Percentiles rank a stretch among this genome's conserved stretches.
Conservation (phyloP, 2,113 vertebrate species). For the Lethenteron reissneri region DNA sequence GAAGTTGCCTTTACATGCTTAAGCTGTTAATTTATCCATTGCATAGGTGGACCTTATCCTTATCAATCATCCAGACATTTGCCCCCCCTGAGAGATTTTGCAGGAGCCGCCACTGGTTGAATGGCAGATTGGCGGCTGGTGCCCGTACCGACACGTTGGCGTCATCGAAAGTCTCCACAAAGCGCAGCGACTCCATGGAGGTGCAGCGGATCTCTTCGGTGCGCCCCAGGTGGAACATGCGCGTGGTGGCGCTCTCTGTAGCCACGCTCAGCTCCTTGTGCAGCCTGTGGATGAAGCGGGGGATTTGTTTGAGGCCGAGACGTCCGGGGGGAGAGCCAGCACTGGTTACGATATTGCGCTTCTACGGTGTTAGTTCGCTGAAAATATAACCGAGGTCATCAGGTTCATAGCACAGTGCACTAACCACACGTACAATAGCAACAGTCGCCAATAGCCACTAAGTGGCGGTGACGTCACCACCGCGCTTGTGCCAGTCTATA, state of each 20-base stretch:
- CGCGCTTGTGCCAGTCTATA: neutral
- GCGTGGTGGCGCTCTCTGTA: conserved; percentile 32
- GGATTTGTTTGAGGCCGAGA: conserved; percentile 65
- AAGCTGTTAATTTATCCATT: no score
- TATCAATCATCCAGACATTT: no score
- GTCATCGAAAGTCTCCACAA: conserved; percentile 49
- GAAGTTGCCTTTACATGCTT: no score
- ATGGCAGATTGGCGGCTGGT: neutral
- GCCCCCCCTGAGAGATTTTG: no score
- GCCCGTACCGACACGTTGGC: conserved; percentile 25
- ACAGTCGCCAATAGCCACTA: no score
- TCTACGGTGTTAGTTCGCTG: no score
- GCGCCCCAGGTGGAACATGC: conserved; percentile 35
- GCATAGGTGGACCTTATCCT: no score
- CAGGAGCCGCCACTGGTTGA: neutral
- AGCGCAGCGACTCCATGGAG: conserved; percentile 29
- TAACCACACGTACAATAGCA: no score
- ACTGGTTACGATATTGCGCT: no score
- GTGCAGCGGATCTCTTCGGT: conserved; percentile 38
- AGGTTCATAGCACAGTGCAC: no score
- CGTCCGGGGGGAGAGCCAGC: conserved; percentile 37
- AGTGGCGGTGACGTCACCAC: neutral
- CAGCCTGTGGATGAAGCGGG: conserved; percentile 33
- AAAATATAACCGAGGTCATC: no score
- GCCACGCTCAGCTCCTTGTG: conserved; percentile 28